These are phyloP conservation scores for Aleadryas rufinucha DNA, from an alignment of 2,113 vertebrate species.

Conservation along the genomic window DNA sequence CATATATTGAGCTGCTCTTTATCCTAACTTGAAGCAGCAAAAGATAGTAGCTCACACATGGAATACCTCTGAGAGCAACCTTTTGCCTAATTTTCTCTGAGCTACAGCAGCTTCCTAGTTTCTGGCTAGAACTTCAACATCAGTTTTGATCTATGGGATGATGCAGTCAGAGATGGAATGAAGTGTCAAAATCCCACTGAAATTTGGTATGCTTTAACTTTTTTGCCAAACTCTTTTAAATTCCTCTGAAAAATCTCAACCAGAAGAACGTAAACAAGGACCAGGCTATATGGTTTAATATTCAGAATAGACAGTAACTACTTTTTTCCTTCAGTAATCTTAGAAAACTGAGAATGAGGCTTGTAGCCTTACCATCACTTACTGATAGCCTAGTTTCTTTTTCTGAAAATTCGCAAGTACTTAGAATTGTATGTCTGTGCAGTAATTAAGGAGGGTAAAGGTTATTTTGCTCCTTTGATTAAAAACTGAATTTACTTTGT, in stretches of 20 bases:
- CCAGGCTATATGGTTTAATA: background rate
- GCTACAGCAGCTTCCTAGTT: background rate
- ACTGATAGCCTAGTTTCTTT: background rate
- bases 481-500: constrained; percentile 56
- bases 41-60: background rate
- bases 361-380: background rate
- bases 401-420: background rate
- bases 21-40: background rate
- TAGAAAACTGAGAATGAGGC: background rate
- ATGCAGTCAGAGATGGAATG: background rate
- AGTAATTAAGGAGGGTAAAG: constrained; percentile 14
- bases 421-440: background rate
- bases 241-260: background rate
- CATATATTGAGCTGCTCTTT: background rate
- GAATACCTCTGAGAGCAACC: background rate
- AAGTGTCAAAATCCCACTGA: background rate
- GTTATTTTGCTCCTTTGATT: constrained; percentile 35
- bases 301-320: background rate
- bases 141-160: background rate
- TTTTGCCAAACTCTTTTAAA: background rate
- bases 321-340: background rate
- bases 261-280: background rate
- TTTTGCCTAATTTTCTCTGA: background rate
- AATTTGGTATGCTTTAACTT: background rate
- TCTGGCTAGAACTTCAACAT: background rate